Conservation (phyloP, 1,140 invertebrate species). For the Cotesia vestalis region DNA sequence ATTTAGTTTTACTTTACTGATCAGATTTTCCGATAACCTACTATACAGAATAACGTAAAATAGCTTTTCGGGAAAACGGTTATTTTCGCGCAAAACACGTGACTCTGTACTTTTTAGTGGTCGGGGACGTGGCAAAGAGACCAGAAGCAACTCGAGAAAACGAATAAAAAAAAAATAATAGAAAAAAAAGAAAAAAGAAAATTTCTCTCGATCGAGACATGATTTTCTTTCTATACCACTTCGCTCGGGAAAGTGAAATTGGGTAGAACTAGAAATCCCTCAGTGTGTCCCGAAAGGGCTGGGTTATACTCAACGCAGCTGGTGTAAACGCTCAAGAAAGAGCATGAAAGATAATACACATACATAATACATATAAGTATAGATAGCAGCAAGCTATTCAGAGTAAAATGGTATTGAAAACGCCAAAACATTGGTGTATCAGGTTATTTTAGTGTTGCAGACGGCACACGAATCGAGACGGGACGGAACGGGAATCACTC, state of each 20-base stretch:
- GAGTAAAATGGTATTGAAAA: background rate
- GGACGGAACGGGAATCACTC: conserved; percentile 1
- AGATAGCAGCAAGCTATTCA: background rate
- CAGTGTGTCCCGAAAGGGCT: background rate
- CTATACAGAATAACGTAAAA: conserved; percentile 42
- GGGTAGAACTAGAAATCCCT: conserved; percentile 6
- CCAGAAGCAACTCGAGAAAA: background rate
- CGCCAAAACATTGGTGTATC: background rate
- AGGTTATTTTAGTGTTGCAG: conserved; percentile 5
- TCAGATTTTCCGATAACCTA: conserved; percentile 46
- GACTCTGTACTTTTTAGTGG: conserved; percentile 1
- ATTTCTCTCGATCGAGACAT: conserved; percentile 23
- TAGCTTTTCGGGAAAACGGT: conserved; percentile 48
- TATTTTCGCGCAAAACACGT: conserved; percentile 48
- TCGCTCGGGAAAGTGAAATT: conserved; percentile 15
- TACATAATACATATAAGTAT: background rate
- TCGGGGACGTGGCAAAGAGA: conserved; percentile 8
- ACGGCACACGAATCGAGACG: background rate
- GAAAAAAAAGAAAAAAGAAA: conserved; percentile 1
- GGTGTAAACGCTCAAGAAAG: background rate
- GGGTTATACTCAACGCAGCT: background rate
- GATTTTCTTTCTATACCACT: conserved; percentile 19
- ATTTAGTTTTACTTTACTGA: conserved; percentile 25
- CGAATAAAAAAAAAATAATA: background rate
- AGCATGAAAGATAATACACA: background rate